Base-by-base conservation (phyloP, 1,140 invertebrate species). In the Musca vetustissima region DNA sequence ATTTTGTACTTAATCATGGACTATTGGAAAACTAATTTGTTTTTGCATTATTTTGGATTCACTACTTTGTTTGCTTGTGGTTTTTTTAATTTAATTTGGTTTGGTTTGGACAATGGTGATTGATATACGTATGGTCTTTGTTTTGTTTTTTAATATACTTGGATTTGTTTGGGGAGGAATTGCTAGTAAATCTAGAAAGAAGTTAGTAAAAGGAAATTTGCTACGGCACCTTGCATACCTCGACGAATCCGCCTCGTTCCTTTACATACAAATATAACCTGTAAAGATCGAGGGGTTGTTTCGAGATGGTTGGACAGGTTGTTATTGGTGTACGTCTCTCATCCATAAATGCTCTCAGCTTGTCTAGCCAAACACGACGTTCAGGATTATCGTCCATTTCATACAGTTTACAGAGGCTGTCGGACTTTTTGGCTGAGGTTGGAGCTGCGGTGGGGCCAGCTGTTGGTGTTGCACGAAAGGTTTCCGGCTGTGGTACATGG, bases 201-300 rank as follows among this genome's bases (percentile, higher is more conserved):
- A 81, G 79, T 81, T 81, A 81, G 79, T 81, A 81, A 81, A 80
- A 82, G 80, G 78, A 81, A 79, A 61, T 61, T 81, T 81, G 82
- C 80, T 87, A 89, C 87, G 87, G 86, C 85, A 89, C 88, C 88
- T 89, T 89, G 88, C 89, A 88, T 89, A 98, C 96, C 91, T 98
- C 96, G 84, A 96, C 90, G 89, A 98, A 97, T 81, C 97, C 97
- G 81, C 96, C 96, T 80, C 94, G 90, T 79, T 98, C 96, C 86
- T 96, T 94, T 78, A 98, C 96, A 85, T 91, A 91, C 83, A 93
- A 87, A 84, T 98, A 99, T 74, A 99, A 90, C 78, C 93, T 89
- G 88, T 95, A 99, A 75, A 99, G 91, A 90, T 99, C 97, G 75
- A 98, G 89, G 77, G 96, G 95, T 86, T 97, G 95, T 88, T 98